Evolutionary conservation across 2,888 invertebrate species (phyloP), one percentile per base, ranked within the genome.

Genomic region (Epistrophe grossulariae): DNA sequence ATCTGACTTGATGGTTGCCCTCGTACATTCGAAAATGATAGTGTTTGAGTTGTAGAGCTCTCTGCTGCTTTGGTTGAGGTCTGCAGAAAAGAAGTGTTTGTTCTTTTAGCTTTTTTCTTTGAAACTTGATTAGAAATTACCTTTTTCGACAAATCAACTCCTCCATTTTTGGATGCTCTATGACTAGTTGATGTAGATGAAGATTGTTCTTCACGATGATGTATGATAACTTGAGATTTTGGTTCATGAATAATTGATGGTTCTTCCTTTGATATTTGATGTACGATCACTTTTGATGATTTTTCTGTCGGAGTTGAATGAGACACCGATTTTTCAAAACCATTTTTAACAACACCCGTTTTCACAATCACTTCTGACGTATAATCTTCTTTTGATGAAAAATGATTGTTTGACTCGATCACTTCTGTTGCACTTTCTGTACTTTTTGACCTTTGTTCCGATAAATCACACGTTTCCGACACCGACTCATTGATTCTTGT

Each of bases 71-170:
- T 50, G 5, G 62, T 40, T n/a, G 19, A 43, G 13, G 48, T 43
- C 59, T 68, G 73, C 66, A 38, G 17, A 40, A 17, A 59, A 13
- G 57, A 59, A 70, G 70, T 70, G 13, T 70, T 70, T 40, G 38
- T n/a, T 70, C 70, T 4, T 70, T 50, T 70, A 70, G 70, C 70
- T 59, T 72, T 45, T 28, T 79, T 73, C n/a, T 28, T 55, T 6
- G 66, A 73, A 60, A 73, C 35, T 38, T 83, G 68, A 11, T 68
- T 57, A 11, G 91, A 89, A 80, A 92, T 91, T 64, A 92, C 91
- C 88, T 91, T 91, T 13, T 88, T 89, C 70, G 57, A 31, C 19
- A 73, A 66, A 35, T 72, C 60, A 48, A 38, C 79, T 9, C 17
- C 79, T 9, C 28, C 70, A 38, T 70, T 70, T 55, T 55, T 52